Conservation (phyloP, 1,140 invertebrate genomes). For the Thrips palmi region DNA sequence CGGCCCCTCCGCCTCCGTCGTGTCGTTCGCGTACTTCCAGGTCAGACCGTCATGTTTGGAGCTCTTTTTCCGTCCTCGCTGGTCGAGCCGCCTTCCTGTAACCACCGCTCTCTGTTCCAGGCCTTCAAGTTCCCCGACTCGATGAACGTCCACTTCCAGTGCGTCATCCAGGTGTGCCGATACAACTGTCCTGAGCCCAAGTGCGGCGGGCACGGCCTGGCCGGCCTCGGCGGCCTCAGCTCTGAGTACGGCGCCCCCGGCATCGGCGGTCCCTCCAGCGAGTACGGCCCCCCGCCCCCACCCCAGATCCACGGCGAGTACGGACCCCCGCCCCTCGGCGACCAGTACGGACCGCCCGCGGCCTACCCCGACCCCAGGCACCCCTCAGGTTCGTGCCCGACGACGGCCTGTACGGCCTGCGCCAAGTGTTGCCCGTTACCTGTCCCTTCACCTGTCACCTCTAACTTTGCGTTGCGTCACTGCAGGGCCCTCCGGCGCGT, state of each 20-base stretch:
- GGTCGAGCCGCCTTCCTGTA: too few relatives aligned
- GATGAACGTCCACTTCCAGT: constrained; percentile 95
- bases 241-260: constrained; percentile 31
- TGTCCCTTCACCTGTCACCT: too few relatives aligned
- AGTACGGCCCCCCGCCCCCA: constrained; percentile 44
- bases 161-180: constrained; percentile 84
- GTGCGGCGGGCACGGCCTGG: constrained; percentile 40
- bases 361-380: constrained; percentile 46
- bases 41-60: too few relatives aligned
- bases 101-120: too few relatives aligned
- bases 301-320: constrained; percentile 38
- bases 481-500: constrained; percentile 58
- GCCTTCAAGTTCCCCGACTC: constrained; percentile 94
- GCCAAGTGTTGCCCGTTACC: too few relatives aligned
- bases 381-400: too few relatives aligned
- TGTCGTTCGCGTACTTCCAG: constrained; percentile 85
- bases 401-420: too few relatives aligned
- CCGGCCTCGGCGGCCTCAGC: constrained; percentile 49
- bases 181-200: constrained; percentile 85
- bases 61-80: too few relatives aligned
- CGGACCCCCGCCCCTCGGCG: constrained; percentile 31
- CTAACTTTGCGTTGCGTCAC: too few relatives aligned
- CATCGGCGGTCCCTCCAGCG: constrained; percentile 29
- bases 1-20: constrained; percentile 78
- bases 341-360: constrained; percentile 17